Evolutionary conservation across 1,140 invertebrate species (phyloP).

Genomic region (Reticulitermes speratus): DNA sequence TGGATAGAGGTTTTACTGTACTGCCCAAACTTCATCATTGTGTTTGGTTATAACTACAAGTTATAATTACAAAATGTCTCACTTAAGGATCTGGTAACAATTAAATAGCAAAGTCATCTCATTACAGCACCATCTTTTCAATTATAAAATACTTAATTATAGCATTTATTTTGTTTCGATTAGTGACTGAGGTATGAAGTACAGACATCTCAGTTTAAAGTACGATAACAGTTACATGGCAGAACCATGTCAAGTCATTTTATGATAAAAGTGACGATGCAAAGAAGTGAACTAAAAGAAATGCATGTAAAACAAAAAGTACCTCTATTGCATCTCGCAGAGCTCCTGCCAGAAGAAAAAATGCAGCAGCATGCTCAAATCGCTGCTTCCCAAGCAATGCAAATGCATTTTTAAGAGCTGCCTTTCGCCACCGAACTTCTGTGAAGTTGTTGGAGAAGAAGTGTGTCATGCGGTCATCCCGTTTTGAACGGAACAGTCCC

Average conservation of each 20-base stretch:
- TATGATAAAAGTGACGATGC: not conserved
- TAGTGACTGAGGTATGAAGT: too few species aligned
- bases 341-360: constrained; percentile 92
- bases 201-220: too few species aligned
- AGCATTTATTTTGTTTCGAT: too few species aligned
- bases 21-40: too few species aligned
- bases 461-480: constrained; percentile 87
- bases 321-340: constrained; percentile 94
- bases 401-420: constrained; percentile 97
- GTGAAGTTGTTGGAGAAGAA: constrained; percentile 96
- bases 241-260: not conserved
- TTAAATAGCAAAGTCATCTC: too few species aligned
- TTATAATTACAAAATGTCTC: too few species aligned
- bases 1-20: too few species aligned
- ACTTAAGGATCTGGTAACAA: too few species aligned
- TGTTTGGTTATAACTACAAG: too few species aligned
- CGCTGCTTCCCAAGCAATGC: constrained; percentile 92
- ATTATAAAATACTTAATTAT: too few species aligned
- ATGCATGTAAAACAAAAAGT: constrained; percentile 35
- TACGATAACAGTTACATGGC: too few species aligned
- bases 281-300: not conserved
- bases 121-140: too few species aligned
- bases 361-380: constrained; percentile 90
- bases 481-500: constrained; percentile 88
- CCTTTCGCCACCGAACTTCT: constrained; percentile 92